Conservation (phyloP, 1,140 invertebrate genomes). For the Euschistus heros region DNA sequence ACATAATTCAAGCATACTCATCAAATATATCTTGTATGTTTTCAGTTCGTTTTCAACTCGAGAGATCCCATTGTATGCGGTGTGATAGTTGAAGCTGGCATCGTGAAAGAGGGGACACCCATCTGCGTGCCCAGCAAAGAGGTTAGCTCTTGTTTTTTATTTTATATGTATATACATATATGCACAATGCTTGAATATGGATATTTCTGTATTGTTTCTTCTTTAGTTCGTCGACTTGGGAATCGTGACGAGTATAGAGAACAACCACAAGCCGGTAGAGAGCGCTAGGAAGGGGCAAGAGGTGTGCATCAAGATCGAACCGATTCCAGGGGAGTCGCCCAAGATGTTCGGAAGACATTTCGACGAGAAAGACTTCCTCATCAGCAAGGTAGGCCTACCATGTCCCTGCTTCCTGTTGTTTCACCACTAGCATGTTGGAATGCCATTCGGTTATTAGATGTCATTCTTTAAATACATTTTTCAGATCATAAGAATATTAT, state of each 20-base stretch:
- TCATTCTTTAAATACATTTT: too few relatives aligned
- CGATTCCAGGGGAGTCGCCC: slow-evolving; percentile 88
- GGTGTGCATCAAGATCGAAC: slow-evolving; percentile 97
- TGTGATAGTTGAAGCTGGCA: slow-evolving; percentile 89
- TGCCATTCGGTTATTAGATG: too few relatives aligned
- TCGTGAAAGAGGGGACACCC: slow-evolving; percentile 91
- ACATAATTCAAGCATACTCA: background rate
- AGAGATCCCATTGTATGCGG: slow-evolving; percentile 95
- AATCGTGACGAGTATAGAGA: slow-evolving; percentile 87
- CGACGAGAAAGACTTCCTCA: slow-evolving; percentile 85
- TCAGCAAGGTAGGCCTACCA: slow-evolving; percentile 82
- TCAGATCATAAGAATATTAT: too few relatives aligned
- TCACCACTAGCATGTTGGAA: too few relatives aligned
- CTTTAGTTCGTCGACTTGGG: slow-evolving; percentile 88
- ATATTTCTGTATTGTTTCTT: background rate
- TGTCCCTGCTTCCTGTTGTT: too few relatives aligned
- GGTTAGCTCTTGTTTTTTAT: slow-evolving; percentile 40
- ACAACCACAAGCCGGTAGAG: slow-evolving; percentile 82
- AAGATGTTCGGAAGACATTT: slow-evolving; percentile 98
- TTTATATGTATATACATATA: slow-evolving; percentile 19
- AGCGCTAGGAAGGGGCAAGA: slow-evolving; percentile 90
- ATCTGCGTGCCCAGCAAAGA: slow-evolving; percentile 94
- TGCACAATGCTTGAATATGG: background rate
- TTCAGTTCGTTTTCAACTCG: slow-evolving; percentile 91
- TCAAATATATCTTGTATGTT: slow-evolving; percentile 7